A percentile compares a stretch with the other conserved stretches of the same genome.
Evolutionary conservation across 2,797 vertebrate genomes (phyloP).

Genomic region (Argentina silus): DNA sequence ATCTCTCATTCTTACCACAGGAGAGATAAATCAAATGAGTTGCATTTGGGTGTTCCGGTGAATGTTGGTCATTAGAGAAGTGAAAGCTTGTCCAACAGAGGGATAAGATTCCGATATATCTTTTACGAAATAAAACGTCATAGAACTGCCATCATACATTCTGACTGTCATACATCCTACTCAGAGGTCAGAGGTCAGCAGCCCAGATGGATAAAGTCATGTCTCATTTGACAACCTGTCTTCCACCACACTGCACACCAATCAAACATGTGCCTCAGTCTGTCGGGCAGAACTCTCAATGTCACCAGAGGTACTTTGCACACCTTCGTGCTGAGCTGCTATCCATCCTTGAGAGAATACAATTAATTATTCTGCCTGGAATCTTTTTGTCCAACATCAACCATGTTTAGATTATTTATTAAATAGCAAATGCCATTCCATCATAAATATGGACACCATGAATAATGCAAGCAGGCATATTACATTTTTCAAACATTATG

Average conservation of each 20-base stretch:
- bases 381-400: conserved; percentile 24
- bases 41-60: background rate
- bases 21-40: conserved; percentile 4
- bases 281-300: conserved; percentile 41
- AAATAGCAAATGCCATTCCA: background rate
- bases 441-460: background rate
- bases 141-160: conserved; percentile 50
- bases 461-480: conserved; percentile 11
- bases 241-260: conserved; percentile 68
- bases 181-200: conserved; percentile 52
- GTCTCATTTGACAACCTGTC: conserved; percentile 70
- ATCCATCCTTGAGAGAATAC: conserved; percentile 30
- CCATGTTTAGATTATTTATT: conserved; percentile 12
- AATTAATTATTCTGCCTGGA: conserved; percentile 49
- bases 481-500: background rate
- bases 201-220: conserved; percentile 66
- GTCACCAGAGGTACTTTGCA: conserved; percentile 32
- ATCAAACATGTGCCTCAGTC: conserved; percentile 44
- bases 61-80: conserved; percentile 23
- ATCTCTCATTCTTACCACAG: background rate
- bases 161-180: conserved; percentile 32
- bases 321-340: conserved; percentile 21
- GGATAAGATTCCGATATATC: conserved; percentile 45
- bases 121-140: conserved; percentile 13
- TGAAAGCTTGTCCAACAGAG: conserved; percentile 30